These are phyloP conservation scores for Lasioglossum albipes DNA, from an alignment of 1,140 invertebrate species.

Conservation along the genomic window DNA sequence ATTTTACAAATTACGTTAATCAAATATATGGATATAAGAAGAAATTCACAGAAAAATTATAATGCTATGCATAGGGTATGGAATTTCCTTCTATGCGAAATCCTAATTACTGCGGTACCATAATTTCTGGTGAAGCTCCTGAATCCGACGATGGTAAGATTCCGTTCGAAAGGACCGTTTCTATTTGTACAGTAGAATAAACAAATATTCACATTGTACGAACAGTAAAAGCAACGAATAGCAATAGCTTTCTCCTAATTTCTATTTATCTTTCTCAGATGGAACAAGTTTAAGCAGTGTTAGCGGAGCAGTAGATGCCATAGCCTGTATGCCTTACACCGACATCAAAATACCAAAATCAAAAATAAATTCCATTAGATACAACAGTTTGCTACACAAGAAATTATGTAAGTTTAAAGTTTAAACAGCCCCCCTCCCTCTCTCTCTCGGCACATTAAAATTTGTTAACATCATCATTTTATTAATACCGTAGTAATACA, in stretches of 20 bases:
- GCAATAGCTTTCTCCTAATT: background rate
- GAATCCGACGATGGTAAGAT: slow-evolving; percentile 76
- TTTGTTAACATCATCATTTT: slow-evolving; percentile 63
- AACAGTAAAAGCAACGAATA: background rate
- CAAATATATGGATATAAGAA: background rate
- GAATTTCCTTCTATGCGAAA: slow-evolving; percentile 65
- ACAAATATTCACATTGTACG: no score
- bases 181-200: no score
- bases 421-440: background rate
- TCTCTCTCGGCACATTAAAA: background rate
- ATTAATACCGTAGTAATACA: slow-evolving; percentile 63
- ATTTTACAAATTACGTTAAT: background rate
- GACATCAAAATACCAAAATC: slow-evolving; percentile 69
- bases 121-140: slow-evolving; percentile 76
- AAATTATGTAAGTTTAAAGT: slow-evolving; percentile 73
- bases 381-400: slow-evolving; percentile 78
- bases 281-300: slow-evolving; percentile 71
- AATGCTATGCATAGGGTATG: slow-evolving; percentile 62
- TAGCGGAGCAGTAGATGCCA: slow-evolving; percentile 74
- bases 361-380: slow-evolving; percentile 74
- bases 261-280: slow-evolving; percentile 61
- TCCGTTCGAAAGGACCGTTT: background rate
- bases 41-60: slow-evolving; percentile 12
- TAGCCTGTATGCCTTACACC: slow-evolving; percentile 72
- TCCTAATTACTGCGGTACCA: slow-evolving; percentile 73